Evolutionary conservation across 2,113 vertebrate genomes (phyloP).

Genomic region (Elaphurus davidianus): DNA sequence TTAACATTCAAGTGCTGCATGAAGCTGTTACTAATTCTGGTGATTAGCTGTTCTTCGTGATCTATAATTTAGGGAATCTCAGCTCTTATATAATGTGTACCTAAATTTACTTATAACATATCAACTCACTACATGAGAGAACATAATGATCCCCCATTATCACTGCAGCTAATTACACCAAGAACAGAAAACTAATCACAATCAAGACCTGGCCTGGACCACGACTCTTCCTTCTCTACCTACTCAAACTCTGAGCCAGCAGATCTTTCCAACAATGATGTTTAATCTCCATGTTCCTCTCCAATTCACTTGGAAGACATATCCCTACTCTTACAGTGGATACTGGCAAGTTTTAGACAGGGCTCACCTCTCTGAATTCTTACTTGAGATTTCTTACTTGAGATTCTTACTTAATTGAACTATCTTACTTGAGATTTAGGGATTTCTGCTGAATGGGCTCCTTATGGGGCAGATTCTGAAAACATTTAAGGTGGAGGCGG

Average conservation of each 20-base stretch:
- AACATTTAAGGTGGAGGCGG: not conserved
- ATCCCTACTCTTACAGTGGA: not conserved
- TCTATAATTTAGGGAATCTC: not conserved
- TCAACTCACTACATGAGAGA: not conserved
- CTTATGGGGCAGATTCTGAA: not conserved
- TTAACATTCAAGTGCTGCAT: not conserved
- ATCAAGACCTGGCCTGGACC: not conserved
- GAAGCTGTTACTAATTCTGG: not conserved
- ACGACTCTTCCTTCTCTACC: not conserved
- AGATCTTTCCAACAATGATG: not conserved
- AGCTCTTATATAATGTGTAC: not conserved
- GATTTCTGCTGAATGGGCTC: not conserved
- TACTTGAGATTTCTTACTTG: too few species aligned
- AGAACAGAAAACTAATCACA: not conserved
- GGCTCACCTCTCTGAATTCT: not conserved
- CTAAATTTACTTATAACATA: not conserved
- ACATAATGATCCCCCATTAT: not conserved
- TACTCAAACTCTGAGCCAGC: not conserved
- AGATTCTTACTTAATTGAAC: not conserved
- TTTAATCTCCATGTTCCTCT: not conserved
- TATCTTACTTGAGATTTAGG: not conserved
- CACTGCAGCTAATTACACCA: not conserved
- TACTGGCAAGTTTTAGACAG: not conserved
- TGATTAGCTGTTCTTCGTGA: not conserved
- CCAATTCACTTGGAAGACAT: not conserved